phyloP scores from a whole-genome alignment of 2,888 invertebrate genomes.

The Euplexia lucipara region DNA sequence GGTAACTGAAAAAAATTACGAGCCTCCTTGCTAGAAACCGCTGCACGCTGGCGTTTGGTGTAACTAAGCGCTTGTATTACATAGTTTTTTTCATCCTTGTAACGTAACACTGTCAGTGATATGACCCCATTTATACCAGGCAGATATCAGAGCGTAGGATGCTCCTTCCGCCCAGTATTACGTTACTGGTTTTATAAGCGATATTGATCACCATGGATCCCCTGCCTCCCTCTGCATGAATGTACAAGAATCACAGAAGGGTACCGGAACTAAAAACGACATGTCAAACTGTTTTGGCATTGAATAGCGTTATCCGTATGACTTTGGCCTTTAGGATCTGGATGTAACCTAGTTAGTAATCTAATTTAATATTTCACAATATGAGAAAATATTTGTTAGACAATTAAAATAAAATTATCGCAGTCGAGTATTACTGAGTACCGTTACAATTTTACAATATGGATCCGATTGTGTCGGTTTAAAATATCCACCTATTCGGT shows the following conservation, averaged over 20 bases:
- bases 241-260: constrained; percentile 42
- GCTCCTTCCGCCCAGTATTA: constrained; percentile 73
- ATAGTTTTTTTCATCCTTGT: constrained; percentile 71
- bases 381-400: background rate
- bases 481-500: too few relatives aligned
- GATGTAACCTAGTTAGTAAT: constrained; percentile 53
- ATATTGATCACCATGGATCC: constrained; percentile 42
- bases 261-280: constrained; percentile 12
- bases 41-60: too few relatives aligned
- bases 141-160: constrained; percentile 82
- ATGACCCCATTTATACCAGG: constrained; percentile 84
- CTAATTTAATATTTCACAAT: constrained; percentile 36
- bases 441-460: background rate
- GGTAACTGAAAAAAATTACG: constrained; percentile 1
- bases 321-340: constrained; percentile 70
- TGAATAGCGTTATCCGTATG: constrained; percentile 57
- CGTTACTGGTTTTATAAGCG: constrained; percentile 53
- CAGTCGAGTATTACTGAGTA: constrained; percentile 2
- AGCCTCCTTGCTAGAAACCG: too few relatives aligned
- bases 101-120: constrained; percentile 82
- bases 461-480: too few relatives aligned
- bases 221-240: constrained; percentile 45
- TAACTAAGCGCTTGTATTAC: too few relatives aligned
- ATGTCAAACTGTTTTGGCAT: constrained; percentile 37
- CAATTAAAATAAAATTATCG: background rate